Evolutionary conservation across 2,797 vertebrate genomes (phyloP).

Genomic region (Melopsittacus undulatus): DNA sequence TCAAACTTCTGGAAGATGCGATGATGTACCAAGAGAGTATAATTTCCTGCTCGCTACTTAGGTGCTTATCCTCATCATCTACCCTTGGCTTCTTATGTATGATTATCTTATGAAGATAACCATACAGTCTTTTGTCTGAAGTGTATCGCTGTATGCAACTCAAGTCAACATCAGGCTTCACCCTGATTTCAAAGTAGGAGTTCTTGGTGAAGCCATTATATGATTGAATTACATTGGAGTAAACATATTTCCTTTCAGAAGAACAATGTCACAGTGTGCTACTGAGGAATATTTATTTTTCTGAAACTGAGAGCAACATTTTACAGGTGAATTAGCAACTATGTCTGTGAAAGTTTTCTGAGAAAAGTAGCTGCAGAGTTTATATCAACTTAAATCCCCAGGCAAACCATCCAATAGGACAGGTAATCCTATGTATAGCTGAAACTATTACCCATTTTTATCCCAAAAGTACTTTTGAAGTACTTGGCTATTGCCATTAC

Average conservation of each 20-base stretch:
- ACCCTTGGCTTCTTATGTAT: neutral
- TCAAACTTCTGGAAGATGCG: neutral
- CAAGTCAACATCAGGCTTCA: neutral
- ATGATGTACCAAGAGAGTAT: neutral
- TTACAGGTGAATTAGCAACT: neutral
- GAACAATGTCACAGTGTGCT: neutral
- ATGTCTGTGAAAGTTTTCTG: neutral
- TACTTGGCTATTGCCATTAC: neutral
- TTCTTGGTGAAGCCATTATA: neutral
- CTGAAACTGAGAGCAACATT: neutral
- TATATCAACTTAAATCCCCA: neutral
- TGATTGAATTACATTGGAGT: neutral
- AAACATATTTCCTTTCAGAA: neutral
- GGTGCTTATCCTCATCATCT: neutral
- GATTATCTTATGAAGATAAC: neutral
- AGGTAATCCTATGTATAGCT: neutral
- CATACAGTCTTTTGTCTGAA: neutral
- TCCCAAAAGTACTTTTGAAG: neutral
- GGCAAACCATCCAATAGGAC: neutral
- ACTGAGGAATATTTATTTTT: neutral
- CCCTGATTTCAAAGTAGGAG: neutral
- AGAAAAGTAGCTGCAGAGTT: neutral
- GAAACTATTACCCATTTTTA: neutral
- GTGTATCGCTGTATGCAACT: neutral
- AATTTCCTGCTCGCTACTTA: neutral